Base-by-base conservation (phyloP, 2,113 vertebrate genomes). In the Aix galericulata region DNA sequence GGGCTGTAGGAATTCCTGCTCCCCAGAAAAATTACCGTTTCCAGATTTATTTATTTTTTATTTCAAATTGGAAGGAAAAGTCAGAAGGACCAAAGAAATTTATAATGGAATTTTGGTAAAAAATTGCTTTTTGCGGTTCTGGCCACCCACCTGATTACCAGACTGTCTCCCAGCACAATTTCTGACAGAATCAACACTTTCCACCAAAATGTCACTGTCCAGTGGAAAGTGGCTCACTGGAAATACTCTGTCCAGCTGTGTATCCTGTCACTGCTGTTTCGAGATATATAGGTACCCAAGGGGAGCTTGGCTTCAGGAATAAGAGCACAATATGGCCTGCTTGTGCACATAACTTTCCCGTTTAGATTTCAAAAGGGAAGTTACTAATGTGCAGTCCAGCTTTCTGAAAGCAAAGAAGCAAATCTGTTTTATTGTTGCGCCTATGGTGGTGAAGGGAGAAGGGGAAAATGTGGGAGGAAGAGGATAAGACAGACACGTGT, bases 161-260 rank as follows among this genome's bases (percentile, higher is more conserved):
- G 63, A 66, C 46, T 89, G 74, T n/a, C 18, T 95, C 68, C 55
- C 55, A 69, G 62, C 2, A 1, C 36, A 88, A 67, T 71, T 74
- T 91, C 72, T 93, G 60, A 72, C 22, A 72, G 60, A 78, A 94
- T 86, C 76, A 88, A 81, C 60, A 78, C 46, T 42, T 93, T 92
- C 82, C 82, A 86, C 58, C 52, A 92, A 86, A 86, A 96, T 75
- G 58, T 91, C 90, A 94, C 79, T 86, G 79, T 90, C 79, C 69
- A 82, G 58, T 81, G 66, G 56, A 88, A 68, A 90, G 56, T 11
- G 25, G 11, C 52, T 89, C 52, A 27, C 64, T 91, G 68, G 76
- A 93, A 93, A 91, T 71, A 42, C 52, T 95, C 82, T 77, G 38
- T 86, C 80, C 64, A 56, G 29, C 42, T 93, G 26, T 93, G 60